Evolutionary conservation across 2,888 invertebrate genomes (phyloP), one percentile per base, ranked within the genome.

Genomic region (Nomada goodeniana): DNA sequence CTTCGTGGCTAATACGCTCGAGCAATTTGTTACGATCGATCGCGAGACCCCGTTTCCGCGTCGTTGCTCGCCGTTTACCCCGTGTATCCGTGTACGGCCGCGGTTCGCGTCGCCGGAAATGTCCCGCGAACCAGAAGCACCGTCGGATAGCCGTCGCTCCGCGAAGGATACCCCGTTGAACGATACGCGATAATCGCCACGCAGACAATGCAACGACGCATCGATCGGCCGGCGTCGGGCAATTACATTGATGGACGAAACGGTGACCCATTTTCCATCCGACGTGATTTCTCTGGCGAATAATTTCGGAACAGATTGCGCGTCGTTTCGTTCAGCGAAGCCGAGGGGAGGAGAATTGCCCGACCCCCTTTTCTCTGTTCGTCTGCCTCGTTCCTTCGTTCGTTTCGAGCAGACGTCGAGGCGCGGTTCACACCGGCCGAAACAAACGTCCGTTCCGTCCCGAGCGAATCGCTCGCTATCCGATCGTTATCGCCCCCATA

Each of bases 21-120:
- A 76, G 72, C 83, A 60, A 74, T 86, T 80, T 76, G 64, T 60
- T 60, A 52, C 36, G 36, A 77, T 69, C 79, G 85, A 82, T 77
- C 47, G n/a, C 44, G 64, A 36, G 18, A 11, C 61, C 63, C n/a
- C 29, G 65, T 52, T 65, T 47, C 11, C 50, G 5, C 36, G n/a
- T 36, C 26, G 50, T 29, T 29, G 26, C 50, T 5, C 15, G 10
- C 0, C 4, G 10, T 15, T 36, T 36, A 7, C 5, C 36, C 36
- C 36, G 36, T 36, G 36, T 1, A 36, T 36, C 36, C 36, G 36
- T 36, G 36, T 36, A 36, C 0, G 36, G 5, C 44, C 7, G 18
- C 55, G 55, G 26, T 60, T 60, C 29, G 60, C 18, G 55, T 23
- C 7, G 50, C 11, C 18, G 18, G 53, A 55, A 26, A 63, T 10